Evolutionary conservation across 1,140 invertebrate species (phyloP), one percentile per base, ranked within the genome.

Genomic region (Drosophila sturtevanti): DNA sequence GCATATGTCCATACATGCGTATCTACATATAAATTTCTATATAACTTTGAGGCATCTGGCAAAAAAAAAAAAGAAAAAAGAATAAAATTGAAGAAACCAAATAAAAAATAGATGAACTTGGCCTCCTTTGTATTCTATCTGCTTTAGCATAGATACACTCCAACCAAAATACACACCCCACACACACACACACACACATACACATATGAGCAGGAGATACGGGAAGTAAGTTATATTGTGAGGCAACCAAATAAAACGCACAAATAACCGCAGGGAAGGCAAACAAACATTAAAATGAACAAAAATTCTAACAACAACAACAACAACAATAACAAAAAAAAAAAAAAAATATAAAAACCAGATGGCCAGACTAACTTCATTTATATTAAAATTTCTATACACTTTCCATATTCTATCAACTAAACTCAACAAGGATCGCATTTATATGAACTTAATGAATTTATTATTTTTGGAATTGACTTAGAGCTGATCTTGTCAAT

Each of bases 101-200:
- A 81, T 81, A 81, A 79, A 79, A 87, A 81, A 81, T 86, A 86
- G 78, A 87, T 81, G 78, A 87, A 76, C 68, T 64, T 64, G 58
- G 72, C 75, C 65, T 68, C 27, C 72, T 60, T 68, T 69, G 67
- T 68, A 59, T 48, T 9, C 18, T 21, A 16, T 21, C 9, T 21
- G 41, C 41, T 48, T 44, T 21, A 21, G 41, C 41, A 21, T 48
- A 18, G 16, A 18, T 48, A 48, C 48, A 44, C 38, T 11, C 24
- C 59, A 56, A 55, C 21, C 4, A 1, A 35, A 1, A 35, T 14
- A 41, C 41, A 21, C 41, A 48, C 16, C 41, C 18, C 16, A 21
- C 2, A n/a, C 52, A 21, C 24, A 59, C 35, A 51, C 16, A 10
- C 56, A 60, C 21, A 41, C 35, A 68, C 61, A 18, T 27, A 55